These are phyloP conservation scores for Notechis scutatus DNA, from an alignment of 2,113 vertebrate species.

Conservation along the genomic window DNA sequence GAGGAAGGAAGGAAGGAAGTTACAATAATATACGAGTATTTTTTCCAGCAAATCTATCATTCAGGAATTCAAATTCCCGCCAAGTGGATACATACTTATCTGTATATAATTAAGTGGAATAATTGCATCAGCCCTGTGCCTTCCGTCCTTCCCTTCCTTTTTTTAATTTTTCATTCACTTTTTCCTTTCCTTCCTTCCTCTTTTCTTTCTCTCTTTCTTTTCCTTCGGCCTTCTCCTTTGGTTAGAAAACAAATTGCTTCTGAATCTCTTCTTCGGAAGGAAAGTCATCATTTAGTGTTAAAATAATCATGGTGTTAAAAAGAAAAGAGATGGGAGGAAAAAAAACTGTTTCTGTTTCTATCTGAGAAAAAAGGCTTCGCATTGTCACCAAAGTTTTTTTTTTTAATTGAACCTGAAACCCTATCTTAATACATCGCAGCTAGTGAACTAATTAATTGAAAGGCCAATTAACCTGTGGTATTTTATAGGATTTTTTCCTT, in stretches of 20 bases:
- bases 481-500: not conserved
- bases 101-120: not conserved
- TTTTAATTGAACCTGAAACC: not conserved
- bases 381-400: not conserved
- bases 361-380: not conserved
- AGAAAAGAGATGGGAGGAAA: not conserved
- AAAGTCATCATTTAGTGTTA: not conserved
- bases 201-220: not conserved
- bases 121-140: not conserved
- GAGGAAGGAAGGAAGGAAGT: not conserved
- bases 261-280: not conserved
- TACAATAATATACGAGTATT: not conserved
- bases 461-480: not conserved
- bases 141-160: not conserved
- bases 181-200: not conserved
- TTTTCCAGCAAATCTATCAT: not conserved
- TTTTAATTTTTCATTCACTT: not conserved
- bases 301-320: accelerated
- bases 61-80: not conserved
- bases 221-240: not conserved
- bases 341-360: not conserved
- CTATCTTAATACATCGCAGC: not conserved
- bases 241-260: not conserved
- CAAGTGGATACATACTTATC: not conserved
- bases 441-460: not conserved